Evolutionary conservation across 2,113 vertebrate genomes (phyloP).

Genomic region (Perca schrenkii): DNA sequence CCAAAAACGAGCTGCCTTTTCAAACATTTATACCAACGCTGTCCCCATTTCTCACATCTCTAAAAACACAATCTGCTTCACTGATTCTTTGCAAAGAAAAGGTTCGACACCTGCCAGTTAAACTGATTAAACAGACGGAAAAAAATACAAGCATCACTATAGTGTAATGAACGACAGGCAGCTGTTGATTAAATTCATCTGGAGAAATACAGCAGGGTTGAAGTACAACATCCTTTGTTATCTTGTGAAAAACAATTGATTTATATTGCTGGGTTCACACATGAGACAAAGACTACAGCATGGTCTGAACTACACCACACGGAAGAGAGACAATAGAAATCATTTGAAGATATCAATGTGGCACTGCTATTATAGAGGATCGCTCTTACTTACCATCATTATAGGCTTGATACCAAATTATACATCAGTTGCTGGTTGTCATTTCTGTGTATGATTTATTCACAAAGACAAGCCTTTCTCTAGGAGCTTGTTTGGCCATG

Average conservation of each 20-base stretch:
- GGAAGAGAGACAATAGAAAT: conserved; percentile 55
- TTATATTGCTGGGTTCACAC: conserved; percentile 53
- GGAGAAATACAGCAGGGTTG: conserved; percentile 30
- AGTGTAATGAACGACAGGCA: conserved; percentile 13
- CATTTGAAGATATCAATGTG: conserved; percentile 54
- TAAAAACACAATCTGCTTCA: not conserved
- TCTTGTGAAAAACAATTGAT: conserved; percentile 69
- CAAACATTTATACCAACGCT: conserved; percentile 7
- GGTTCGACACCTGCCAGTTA: conserved; percentile 4
- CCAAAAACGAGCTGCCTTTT: not conserved
- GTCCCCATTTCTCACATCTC: conserved; percentile 12
- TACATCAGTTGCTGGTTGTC: conserved; percentile 20
- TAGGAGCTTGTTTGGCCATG: conserved; percentile 23
- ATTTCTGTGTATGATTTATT: conserved; percentile 42
- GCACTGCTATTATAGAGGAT: conserved; percentile 47
- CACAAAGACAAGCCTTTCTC: conserved; percentile 22
- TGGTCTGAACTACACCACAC: conserved; percentile 47
- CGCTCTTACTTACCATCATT: conserved; percentile 49
- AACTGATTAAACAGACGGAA: not conserved
- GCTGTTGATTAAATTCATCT: conserved; percentile 50
- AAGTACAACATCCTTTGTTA: conserved; percentile 57
- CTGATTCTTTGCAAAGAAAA: not conserved
- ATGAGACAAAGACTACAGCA: conserved; percentile 52
- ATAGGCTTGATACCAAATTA: conserved; percentile 56
- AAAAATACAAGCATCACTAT: not conserved